Base-by-base conservation (phyloP, 2,113 vertebrate genomes). In the Peucedramus taeniatus region DNA sequence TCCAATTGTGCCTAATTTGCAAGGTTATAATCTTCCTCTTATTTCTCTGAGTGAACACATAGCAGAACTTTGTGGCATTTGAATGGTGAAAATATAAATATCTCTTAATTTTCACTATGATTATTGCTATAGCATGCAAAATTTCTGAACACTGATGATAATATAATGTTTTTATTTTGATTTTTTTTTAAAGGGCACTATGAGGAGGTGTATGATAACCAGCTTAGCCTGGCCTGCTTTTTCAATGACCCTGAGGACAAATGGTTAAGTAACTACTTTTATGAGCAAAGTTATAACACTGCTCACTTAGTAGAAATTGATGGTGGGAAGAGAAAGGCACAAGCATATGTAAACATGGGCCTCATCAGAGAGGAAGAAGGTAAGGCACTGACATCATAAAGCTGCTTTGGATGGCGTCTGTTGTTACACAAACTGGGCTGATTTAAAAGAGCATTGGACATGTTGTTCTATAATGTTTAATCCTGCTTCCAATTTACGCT, bases 231-330 rank as follows among this genome's bases (percentile, higher is more conserved):
- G 97, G 98, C 98, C 65, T 97, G 91, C 88, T 98, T 93, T 94
- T 99, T 99, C 94, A 95, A 54, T 50, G 97, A 97, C 15, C 30
- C 95, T n/a, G 98, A 98, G 71, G 98, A 99, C 81, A 97, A 96
- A 86, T 98, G 98, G 98, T 94, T 99, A 61, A 97, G 98, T 65
- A 90, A 98, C 89, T 98, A 98, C 89, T 99, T 99, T 57, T 98
- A 98, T 45, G 61, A 98, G 83, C 95, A 96, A 27, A 98, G 98
- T 64, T 98, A 98, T 71, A 77, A 90, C 37, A 97, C 98, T 31
- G 98, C 98, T 61, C 94, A 96, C 16, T 92, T 92, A 69, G 87
- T 99, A 77, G 97, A 97, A 92, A 72, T 90, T 37, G 98, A 98
- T 39, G 98, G 97, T 37, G 97, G 98, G 13, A 98, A 88, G 84